phyloP scores from a whole-genome alignment of 2,888 invertebrate genomes.

The Lasioglossum marginatum region DNA sequence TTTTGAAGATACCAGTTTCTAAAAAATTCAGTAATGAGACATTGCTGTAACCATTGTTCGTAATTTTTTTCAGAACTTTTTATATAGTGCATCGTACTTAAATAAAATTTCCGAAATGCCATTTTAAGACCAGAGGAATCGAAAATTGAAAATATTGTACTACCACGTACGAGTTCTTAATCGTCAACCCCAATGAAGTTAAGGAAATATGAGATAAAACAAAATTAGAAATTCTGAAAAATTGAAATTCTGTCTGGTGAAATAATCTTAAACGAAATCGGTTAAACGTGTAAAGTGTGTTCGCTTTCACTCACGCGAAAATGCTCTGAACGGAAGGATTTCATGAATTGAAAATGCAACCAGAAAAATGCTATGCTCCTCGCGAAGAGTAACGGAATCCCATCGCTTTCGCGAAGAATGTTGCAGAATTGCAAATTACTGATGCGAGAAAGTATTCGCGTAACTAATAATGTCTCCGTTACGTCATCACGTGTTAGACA shows the following conservation, averaged over 20 bases:
- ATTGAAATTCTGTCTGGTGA: background rate
- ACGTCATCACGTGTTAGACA: conserved; percentile 40
- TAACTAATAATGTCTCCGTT: conserved; percentile 41
- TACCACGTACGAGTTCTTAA: background rate
- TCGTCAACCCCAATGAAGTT: background rate
- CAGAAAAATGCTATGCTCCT: conserved; percentile 22
- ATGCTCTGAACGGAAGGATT: background rate
- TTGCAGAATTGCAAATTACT: conserved; percentile 46
- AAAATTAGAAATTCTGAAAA: too few species aligned
- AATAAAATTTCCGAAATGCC: background rate
- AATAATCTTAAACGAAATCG: background rate
- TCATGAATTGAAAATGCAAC: background rate
- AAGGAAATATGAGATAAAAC: background rate
- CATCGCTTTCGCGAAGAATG: conserved; percentile 55
- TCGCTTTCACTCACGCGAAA: background rate
- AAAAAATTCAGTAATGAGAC: too few species aligned
- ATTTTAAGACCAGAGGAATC: background rate
- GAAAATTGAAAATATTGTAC: background rate
- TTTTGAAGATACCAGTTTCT: too few species aligned
- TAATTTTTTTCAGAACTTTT: too few species aligned
- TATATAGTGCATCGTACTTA: too few species aligned
- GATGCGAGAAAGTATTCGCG: conserved; percentile 58
- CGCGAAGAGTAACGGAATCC: conserved; percentile 22
- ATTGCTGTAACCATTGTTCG: too few species aligned
- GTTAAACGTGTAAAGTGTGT: background rate